Conservation (phyloP, 1,140 invertebrate species). For the Listronotus oregonensis region DNA sequence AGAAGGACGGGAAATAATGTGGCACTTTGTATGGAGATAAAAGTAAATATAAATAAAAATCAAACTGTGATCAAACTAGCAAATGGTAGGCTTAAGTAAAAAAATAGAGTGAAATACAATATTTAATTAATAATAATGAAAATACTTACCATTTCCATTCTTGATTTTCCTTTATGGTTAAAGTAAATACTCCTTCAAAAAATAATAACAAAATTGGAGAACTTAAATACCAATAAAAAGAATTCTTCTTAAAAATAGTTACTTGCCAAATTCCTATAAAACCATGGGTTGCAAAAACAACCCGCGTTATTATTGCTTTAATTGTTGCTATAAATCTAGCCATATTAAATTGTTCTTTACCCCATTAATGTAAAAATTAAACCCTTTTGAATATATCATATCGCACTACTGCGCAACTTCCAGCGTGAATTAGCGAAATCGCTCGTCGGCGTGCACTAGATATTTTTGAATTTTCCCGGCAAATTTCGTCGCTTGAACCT, state of each 20-base stretch:
- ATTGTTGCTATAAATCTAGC: conserved; percentile 76
- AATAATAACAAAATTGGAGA: conserved; percentile 75
- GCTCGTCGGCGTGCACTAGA: too few species aligned
- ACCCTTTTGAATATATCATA: conserved; percentile 7
- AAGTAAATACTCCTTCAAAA: conserved; percentile 81
- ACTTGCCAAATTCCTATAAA: conserved; percentile 83
- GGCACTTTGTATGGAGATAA: too few species aligned
- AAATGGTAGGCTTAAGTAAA: too few species aligned
- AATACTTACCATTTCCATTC: conserved; percentile 84
- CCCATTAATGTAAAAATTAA: conserved; percentile 2
- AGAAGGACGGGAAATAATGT: too few species aligned
- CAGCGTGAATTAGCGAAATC: too few species aligned
- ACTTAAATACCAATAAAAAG: conserved; percentile 76
- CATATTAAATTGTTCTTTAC: conserved; percentile 53
- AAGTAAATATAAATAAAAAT: too few species aligned
- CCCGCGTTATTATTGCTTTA: conserved; percentile 78
- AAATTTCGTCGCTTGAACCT: too few species aligned
- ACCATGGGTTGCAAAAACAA: conserved; percentile 79
- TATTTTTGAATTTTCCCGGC: too few species aligned
- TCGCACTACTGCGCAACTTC: conserved; percentile 8
- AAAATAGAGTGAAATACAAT: too few species aligned
- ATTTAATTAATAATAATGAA: not conserved
- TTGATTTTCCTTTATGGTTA: conserved; percentile 83
- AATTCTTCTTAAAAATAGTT: conserved; percentile 72
- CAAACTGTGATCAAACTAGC: too few species aligned